Percentiles rank a stretch among this genome's conserved stretches.
Evolutionary conservation across 2,113 vertebrate genomes (phyloP).

Genomic region (Sitta europaea): DNA sequence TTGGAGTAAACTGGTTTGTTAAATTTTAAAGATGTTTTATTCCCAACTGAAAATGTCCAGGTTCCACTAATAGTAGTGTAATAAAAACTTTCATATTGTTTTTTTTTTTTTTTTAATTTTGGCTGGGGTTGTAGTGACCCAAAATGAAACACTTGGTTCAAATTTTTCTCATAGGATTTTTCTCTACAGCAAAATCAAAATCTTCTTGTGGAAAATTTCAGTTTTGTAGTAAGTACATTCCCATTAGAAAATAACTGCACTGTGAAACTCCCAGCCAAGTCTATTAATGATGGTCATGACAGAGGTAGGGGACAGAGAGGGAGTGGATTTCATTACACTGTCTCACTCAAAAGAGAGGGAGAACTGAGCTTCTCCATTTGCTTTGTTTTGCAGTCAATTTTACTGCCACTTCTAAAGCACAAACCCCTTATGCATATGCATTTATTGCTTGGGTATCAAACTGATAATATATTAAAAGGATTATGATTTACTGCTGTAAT

Average conservation of each 20-base stretch:
- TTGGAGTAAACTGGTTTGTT: neutral
- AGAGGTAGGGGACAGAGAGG: neutral
- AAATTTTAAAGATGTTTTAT: neutral
- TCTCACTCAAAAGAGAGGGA: neutral
- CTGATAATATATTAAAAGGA: conserved; percentile 56
- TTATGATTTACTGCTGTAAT: conserved; percentile 60
- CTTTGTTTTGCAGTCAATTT: conserved; percentile 29
- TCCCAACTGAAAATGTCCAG: neutral
- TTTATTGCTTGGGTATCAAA: conserved; percentile 35
- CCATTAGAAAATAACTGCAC: neutral
- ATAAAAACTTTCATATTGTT: neutral
- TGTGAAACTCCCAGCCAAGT: conserved; percentile 1
- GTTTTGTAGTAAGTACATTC: conserved; percentile 15
- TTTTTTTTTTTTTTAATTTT: neutral
- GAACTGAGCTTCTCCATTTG: neutral
- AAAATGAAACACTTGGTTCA: conserved; percentile 49
- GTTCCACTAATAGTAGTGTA: neutral
- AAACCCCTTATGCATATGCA: neutral
- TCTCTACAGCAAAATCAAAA: conserved; percentile 17
- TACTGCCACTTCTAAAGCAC: neutral
- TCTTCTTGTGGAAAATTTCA: conserved; percentile 34
- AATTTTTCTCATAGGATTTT: conserved; percentile 41
- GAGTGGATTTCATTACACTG: neutral
- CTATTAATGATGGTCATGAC: neutral
- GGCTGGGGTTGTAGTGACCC: neutral